Evolutionary conservation across 2,888 invertebrate species (phyloP), one percentile per base, ranked within the genome.

Genomic region (Hermaeophaga mercurialis): DNA sequence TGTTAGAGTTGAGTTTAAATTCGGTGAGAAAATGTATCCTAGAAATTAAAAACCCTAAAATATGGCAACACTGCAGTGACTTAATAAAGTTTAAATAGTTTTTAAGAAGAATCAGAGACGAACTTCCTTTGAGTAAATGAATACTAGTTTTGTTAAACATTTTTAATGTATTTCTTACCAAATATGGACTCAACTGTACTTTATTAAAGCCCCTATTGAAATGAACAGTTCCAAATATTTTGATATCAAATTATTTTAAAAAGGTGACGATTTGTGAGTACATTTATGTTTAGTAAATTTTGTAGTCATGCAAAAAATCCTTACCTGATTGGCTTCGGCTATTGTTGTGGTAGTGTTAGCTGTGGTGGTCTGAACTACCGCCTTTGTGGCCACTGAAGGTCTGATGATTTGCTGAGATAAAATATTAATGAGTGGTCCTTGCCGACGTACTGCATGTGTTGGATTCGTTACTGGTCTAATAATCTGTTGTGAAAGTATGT

Each of bases 401-500:
- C 72, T 68, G 34, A 77, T 72, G 33, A 76, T 75, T 65, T 77
- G 78, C 54, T 78, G 77, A 1, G 77, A 78, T 24, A 78, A 64
- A 46, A 78, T 77, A 55, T 78, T 78, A 34, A 78, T 76, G 2
- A 75, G 54, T 18, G 76, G 75, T 22, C 75, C 66, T 34, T 72
- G 68, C 22, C 75, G 68, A 54, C 73, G 67, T 17, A 65, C 63
- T 44, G 67, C 66, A 46, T 66, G 70, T 39, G 61, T 65, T 58
- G 70, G 70, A 22, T 62, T 61, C 48, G 69, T 69, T 6, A 68
- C 70, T 5, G 81, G 79, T 24, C 79, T 75, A 22, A 80, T 73
- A 15, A 78, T 73, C 67, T 82, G 83, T 63, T 82, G 81, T 1
- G 81, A 80, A 22, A 84, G 68, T 44, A 83, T 80, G 68, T 82